Evolutionary conservation across 2,797 vertebrate species (phyloP), one percentile per base, ranked within the genome.

Genomic region (Babyrousa celebensis): DNA sequence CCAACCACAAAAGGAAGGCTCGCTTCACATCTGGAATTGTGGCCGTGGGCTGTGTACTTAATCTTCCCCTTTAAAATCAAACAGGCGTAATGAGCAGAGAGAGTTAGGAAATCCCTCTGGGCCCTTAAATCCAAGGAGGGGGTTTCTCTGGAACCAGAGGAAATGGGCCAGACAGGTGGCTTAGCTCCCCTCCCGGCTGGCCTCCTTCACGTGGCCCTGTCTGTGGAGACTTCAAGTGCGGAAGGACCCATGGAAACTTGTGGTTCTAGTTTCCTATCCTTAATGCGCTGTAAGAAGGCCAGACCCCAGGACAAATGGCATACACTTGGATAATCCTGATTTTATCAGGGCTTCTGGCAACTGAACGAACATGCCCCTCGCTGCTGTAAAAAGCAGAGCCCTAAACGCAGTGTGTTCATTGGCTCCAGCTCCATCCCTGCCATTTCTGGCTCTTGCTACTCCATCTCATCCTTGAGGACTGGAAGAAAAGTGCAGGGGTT

Each of bases 21-120:
- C 90, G 91, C 96, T 58, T 85, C 43, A 96, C 94, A 96, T 97
- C 96, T 98, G 97, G 95, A 97, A 89, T 96, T 95, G 95, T 94
- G 95, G 92, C 96, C 12, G 25, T 40, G 54, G 90, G 92, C 96
- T 95, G 89, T 63, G 87, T 84, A 97, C 95, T 97, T 98, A 97
- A 98, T 98, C 97, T 96, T 94, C 95, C 94, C 85, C 95, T 95
- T 97, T 97, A 97, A 93, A 97, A 97, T 97, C 97, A 98, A 97
- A 94, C 90, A 56, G 87, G 25, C 87, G 82, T 98, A 97, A 98
- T 94, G 97, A 98, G 96, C 74, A 87, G 85, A 0, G 63, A 96
- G 97, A 95, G 95, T 86, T 96, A 85, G 92, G 95, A 94, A 95
- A 95, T 89, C 94, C 95, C 94, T 95, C 84, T 65, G 78, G 65